A percentile compares a stretch with the other conserved stretches of the same genome.
Conservation (phyloP, 2,888 invertebrate species). For the Torymus tubicola region DNA sequence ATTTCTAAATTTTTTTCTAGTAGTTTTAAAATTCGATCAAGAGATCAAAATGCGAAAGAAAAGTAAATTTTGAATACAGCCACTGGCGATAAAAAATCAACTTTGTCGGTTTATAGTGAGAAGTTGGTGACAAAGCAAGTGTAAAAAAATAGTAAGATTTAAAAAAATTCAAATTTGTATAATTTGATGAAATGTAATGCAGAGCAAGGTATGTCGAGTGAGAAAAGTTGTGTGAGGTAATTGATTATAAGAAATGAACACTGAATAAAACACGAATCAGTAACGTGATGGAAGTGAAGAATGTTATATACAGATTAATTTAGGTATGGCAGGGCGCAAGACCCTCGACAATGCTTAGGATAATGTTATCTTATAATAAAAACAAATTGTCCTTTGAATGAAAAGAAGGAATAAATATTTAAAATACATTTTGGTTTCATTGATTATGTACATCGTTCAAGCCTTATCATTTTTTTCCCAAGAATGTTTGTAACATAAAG, state of each 20-base stretch:
- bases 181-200: conserved; percentile 55
- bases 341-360: conserved; percentile 75
- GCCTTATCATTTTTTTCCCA: conserved; percentile 38
- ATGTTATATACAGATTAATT: conserved; percentile 76
- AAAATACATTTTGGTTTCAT: conserved; percentile 70
- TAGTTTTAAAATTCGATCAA: conserved; percentile 39
- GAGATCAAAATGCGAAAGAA: conserved; percentile 14
- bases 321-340: conserved; percentile 73
- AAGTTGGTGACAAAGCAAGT: conserved; percentile 53
- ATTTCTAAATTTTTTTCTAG: conserved; percentile 33
- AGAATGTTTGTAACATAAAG: conserved; percentile 11
- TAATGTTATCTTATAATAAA: conserved; percentile 77
- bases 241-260: conserved; percentile 58
- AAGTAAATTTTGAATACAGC: conserved; percentile 34
- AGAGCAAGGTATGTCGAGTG: conserved; percentile 61
- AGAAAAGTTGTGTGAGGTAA: conserved; percentile 57
- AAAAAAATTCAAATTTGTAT: conserved; percentile 57
- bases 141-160: conserved; percentile 55
- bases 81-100: conserved; percentile 53
- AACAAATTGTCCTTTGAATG: conserved; percentile 76
- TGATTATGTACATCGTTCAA: conserved; percentile 36
- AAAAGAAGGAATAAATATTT: conserved; percentile 76
- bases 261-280: conserved; percentile 70
- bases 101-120: conserved; percentile 33
- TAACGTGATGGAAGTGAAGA: conserved; percentile 70